Percentiles rank a stretch among this genome's conserved stretches.
These are phyloP conservation scores for Anguilla japonica DNA, from an alignment of 2,113 vertebrate genomes.

Conservation along the genomic window DNA sequence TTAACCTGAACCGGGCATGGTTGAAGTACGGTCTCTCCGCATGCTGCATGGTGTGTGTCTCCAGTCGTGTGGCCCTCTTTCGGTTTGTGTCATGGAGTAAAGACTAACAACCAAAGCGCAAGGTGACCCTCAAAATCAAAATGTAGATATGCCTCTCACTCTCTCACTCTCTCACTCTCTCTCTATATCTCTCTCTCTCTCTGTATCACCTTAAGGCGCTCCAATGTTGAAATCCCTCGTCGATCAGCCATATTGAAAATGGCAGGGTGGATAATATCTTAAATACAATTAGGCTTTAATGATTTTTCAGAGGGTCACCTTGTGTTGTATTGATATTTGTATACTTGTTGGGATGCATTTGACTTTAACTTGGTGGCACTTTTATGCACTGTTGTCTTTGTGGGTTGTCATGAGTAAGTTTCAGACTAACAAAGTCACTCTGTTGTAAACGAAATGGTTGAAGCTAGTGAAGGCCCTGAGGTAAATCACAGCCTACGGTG, in stretches of 20 bases:
- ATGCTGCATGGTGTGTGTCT: conserved; percentile 48
- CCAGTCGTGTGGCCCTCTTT: conserved; percentile 9
- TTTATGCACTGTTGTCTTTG: background rate
- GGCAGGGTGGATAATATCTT: background rate
- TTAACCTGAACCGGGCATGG: conserved; percentile 24
- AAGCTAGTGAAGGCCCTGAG: background rate
- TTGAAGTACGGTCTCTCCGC: conserved; percentile 30
- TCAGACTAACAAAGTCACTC: background rate
- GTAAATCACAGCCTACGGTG: background rate
- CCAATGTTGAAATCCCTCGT: background rate
- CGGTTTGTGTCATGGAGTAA: background rate
- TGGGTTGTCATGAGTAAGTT: background rate
- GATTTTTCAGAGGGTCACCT: conserved; percentile 19
- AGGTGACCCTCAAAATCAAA: background rate
- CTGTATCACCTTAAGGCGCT: background rate
- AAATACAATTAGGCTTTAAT: background rate
- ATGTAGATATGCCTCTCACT: background rate
- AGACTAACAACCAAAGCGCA: conserved; percentile 25
- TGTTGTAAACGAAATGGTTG: background rate
- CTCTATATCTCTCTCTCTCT: no score
- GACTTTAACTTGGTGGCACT: background rate
- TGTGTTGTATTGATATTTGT: conserved; percentile 7
- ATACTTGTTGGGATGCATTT: background rate
- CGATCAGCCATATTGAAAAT: background rate
- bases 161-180: no score